Base-by-base conservation (phyloP, 2,797 vertebrate genomes). In the Lophotriccus pileatus region DNA sequence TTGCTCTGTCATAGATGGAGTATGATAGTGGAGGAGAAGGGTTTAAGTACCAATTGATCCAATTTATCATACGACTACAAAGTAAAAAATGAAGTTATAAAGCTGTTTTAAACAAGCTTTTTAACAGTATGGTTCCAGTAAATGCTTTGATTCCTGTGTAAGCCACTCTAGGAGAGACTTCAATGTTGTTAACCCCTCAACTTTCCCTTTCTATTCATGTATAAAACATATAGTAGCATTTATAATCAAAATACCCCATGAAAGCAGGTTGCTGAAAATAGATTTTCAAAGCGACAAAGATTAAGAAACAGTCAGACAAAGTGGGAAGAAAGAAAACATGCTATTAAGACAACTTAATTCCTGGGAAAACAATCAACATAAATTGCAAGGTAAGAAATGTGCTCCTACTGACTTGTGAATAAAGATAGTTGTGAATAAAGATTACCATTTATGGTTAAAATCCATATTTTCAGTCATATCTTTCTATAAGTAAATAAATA, bases 1-100 rank as follows among this genome's bases (percentile, higher is more conserved):
- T n/a, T 85, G 84, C 55, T 82, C 90, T 95, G 96, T 97, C 95
- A 97, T 32, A 81, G 50, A 53, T 84, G 34, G 84, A 83, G 76
- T 95, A 96, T 63, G 87, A 89, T 9, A 12, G 77, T 27, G 49
- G 27, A 59, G 50, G 34, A 90, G 63, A 75, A 22, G 39, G 32
- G 49, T 60, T 89, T 39, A 67, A 55, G 81, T 82, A 77, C 36
- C 91, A 94, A 89, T 78, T 94, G 80, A 27, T 84, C 36, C 10
- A 3, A 80, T 80, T 76, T 77, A 76, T 53, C 50, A 49, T 5
- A 53, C 5, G 55, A 85, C 8, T n/a, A 85, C 12, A 80, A 82
- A 81, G 72, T 70, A 83, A 91, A 75, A 64, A 84, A 82, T 6
- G 21, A 60, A 43, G 14, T 20, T 50, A 52, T 41, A 76, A 90